Evolutionary conservation across 2,797 vertebrate genomes (phyloP).

Genomic region (Catharus ustulatus): DNA sequence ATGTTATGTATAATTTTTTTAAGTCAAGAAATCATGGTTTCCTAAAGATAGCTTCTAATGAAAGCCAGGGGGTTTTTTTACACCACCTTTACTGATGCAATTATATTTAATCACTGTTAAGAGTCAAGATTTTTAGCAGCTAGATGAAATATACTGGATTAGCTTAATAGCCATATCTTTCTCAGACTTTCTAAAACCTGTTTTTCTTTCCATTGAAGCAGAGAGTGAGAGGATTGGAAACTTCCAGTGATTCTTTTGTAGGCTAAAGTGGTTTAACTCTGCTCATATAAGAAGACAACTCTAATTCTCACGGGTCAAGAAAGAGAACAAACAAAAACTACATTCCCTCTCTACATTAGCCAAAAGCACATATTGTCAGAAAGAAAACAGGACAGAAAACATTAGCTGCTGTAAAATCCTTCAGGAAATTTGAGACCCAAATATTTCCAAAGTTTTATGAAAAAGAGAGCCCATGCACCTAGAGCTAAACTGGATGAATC

Average conservation of each 20-base stretch:
- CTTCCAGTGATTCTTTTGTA: background rate
- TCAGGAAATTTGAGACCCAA: slow-evolving; percentile 2
- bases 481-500: slow-evolving; percentile 28
- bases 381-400: background rate
- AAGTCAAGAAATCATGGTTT: background rate
- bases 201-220: background rate
- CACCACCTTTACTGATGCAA: slow-evolving; percentile 6
- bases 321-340: slow-evolving; percentile 2
- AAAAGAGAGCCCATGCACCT: background rate
- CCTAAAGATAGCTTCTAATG: slow-evolving; percentile 20
- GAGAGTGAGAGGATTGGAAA: background rate
- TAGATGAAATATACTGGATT: background rate
- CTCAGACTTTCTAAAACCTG: background rate
- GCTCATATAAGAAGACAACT: background rate
- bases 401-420: background rate
- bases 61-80: background rate
- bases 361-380: background rate
- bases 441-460: background rate
- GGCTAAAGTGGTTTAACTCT: background rate
- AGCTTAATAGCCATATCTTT: slow-evolving; percentile 5
- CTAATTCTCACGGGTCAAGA: background rate
- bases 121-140: slow-evolving; percentile 7
- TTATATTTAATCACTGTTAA: slow-evolving; percentile 28
- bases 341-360: background rate
- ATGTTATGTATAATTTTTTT: background rate